Percentiles rank a stretch among this genome's conserved stretches.
These are phyloP conservation scores for Schizopygopsis pylzovi DNA, from an alignment of 2,797 vertebrate species.

Conservation along the genomic window DNA sequence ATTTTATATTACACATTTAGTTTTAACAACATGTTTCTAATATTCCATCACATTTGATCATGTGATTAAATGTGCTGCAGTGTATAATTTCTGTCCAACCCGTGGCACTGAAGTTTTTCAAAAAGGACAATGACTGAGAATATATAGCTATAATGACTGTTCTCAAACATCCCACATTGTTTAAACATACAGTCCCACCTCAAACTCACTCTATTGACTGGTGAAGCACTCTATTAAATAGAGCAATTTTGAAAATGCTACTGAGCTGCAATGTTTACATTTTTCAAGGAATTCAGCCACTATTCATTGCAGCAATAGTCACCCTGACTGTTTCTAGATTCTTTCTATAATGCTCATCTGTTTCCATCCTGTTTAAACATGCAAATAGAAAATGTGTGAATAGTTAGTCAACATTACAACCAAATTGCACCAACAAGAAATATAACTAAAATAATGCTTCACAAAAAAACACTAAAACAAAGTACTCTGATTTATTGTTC, in stretches of 20 bases:
- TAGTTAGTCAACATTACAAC: background rate
- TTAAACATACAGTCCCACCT: too few species aligned
- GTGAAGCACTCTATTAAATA: background rate
- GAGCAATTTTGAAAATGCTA: background rate
- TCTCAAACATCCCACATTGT: background rate
- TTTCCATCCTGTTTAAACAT: background rate
- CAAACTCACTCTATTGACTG: background rate
- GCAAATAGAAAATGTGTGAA: background rate
- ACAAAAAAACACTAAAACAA: conserved; percentile 2
- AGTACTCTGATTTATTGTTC: conserved; percentile 16
- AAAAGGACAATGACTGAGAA: background rate
- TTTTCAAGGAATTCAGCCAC: background rate
- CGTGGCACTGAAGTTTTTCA: background rate
- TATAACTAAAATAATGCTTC: background rate
- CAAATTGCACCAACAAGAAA: background rate
- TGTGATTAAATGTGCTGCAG: background rate
- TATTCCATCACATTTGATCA: background rate
- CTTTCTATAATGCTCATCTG: background rate
- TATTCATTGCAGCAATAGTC: background rate
- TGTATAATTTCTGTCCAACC: too few species aligned
- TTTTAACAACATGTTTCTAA: background rate
- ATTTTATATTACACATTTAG: background rate
- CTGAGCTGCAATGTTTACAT: background rate
- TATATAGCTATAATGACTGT: background rate
- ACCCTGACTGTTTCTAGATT: background rate